These are phyloP conservation scores for Sporophila hypoxantha DNA, from an alignment of 2,113 vertebrate genomes.

Conservation along the genomic window DNA sequence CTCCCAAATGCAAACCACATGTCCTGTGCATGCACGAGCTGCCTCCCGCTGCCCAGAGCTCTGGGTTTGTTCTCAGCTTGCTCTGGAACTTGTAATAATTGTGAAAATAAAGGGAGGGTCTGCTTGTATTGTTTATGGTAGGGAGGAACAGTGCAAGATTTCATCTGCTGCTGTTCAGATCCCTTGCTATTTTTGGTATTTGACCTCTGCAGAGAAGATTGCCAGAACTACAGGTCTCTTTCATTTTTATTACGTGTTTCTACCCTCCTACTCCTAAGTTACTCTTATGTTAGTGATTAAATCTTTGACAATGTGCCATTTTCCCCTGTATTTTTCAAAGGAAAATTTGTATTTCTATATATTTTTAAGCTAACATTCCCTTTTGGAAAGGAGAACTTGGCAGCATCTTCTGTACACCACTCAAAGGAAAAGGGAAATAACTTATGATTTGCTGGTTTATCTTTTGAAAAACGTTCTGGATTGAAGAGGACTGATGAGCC, in stretches of 20 bases:
- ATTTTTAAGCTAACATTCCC: not conserved
- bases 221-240: constrained; percentile 39
- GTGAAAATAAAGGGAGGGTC: constrained; percentile 32
- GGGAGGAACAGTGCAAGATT: constrained; percentile 25
- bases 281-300: not conserved
- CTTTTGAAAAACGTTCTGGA: constrained; percentile 32
- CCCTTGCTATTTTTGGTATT: constrained; percentile 42
- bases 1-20: not conserved
- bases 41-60: not conserved
- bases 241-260: not conserved
- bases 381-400: constrained; percentile 17
- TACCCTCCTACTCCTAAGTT: not conserved
- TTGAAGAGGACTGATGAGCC: not conserved
- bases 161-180: constrained; percentile 23
- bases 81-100: not conserved
- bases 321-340: not conserved
- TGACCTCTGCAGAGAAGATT: constrained; percentile 31
- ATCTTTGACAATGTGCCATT: constrained; percentile 30
- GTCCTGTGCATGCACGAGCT: not conserved
- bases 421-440: constrained; percentile 42
- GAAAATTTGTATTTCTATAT: not conserved
- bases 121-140: constrained; percentile 4
- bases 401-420: not conserved
- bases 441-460: constrained; percentile 36
- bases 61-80: not conserved